Percentiles rank a stretch among this genome's conserved stretches.
Conservation (phyloP, 92 coral and sea anemone species). For the Paramuricea clavata region DNA sequence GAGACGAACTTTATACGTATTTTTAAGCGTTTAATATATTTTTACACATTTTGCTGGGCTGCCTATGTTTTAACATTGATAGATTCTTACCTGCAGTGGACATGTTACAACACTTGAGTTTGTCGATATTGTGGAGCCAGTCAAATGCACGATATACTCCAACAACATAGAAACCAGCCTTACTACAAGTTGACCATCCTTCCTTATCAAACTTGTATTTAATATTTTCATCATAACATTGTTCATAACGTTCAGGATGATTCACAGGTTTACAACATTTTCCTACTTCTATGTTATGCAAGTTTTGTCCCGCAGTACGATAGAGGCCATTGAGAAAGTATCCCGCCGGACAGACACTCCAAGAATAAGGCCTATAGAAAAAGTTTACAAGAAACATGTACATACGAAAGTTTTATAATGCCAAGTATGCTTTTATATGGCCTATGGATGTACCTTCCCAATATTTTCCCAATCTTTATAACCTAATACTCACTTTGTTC, state of each 20-base stretch:
- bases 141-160: conserved; percentile 79
- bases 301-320: conserved; percentile 12
- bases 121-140: conserved; percentile 66
- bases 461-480: no score
- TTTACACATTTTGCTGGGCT: no score
- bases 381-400: no score
- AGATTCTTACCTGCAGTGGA: conserved; percentile 71
- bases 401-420: no score
- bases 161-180: conserved; percentile 66
- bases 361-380: conserved; percentile 9
- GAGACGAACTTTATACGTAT: no score
- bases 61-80: no score
- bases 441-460: no score
- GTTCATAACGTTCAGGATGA: neutral
- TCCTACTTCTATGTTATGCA: conserved; percentile 39
- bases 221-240: conserved; percentile 6
- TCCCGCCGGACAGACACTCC: conserved; percentile 9
- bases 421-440: no score
- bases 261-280: conserved; percentile 18
- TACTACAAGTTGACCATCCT: conserved; percentile 35
- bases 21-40: no score
- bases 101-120: conserved; percentile 74
- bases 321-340: conserved; percentile 34
- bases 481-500: no score
- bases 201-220: neutral